phyloP scores from a whole-genome alignment of 2,797 vertebrate genomes.

The Amazonetta brasiliensis region DNA sequence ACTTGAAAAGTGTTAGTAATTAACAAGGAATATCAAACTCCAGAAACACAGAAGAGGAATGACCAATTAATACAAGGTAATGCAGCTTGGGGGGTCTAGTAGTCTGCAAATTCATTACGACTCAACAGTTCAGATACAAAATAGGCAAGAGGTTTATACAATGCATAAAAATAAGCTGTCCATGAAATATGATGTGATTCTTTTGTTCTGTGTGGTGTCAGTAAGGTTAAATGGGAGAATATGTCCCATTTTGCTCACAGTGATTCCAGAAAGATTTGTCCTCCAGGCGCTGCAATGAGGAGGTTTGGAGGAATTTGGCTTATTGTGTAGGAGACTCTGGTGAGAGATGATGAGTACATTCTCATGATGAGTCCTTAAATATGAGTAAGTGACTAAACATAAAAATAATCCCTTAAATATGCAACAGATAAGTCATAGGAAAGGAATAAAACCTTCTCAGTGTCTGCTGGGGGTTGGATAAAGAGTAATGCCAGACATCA shows the following conservation, averaged over 20 bases:
- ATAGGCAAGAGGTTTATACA: constrained; percentile 13
- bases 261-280: neutral
- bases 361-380: neutral
- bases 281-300: neutral
- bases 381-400: neutral
- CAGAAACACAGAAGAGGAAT: neutral
- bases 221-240: neutral
- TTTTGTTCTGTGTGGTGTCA: constrained; percentile 4
- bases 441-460: neutral
- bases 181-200: constrained; percentile 16
- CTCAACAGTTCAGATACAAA: constrained; percentile 8
- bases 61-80: neutral
- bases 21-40: neutral
- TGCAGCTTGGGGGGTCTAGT: neutral
- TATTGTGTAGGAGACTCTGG: neutral
- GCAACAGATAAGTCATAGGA: neutral
- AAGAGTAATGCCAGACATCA: neutral
- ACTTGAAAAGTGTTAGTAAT: neutral
- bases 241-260: neutral
- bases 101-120: neutral
- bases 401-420: neutral
- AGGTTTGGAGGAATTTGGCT: neutral
- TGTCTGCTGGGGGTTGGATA: neutral
- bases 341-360: neutral
- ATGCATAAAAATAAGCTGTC: neutral